Base-by-base conservation (phyloP, 2,888 invertebrate genomes). In the Epsilonema sp. region DNA sequence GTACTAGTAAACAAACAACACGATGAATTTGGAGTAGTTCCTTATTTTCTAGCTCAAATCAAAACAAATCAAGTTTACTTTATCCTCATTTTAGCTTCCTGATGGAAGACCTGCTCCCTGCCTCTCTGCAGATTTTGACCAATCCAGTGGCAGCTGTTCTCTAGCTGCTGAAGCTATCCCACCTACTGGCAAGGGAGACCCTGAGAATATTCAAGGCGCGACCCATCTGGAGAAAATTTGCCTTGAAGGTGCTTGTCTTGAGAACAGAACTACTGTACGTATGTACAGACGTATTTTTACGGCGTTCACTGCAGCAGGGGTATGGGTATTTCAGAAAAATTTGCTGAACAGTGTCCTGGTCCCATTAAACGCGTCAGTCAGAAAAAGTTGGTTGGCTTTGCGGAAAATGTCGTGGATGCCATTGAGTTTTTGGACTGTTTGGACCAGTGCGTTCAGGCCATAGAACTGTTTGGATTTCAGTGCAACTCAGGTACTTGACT, bases 401-500 rank as follows among this genome's bases (percentile, higher is more conserved):
- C 49, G n/a, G 44, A 44, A 26, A 40, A 42, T 5, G 49, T 49
- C 20, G 37, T 42, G 21, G 43, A 39, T 22, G 44, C 47, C 8
- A 2, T 2, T 5, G 16, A 21, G n/a, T 48, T 48, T 24, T 22
- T n/a, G 26, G 49, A 46, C 20, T 49, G 49, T 26, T 4, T 49
- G 13, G 11, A 16, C 22, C 26, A 46, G 37, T 49, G 49, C 41
- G 13, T 47, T 13, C 20, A 38, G 22, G 25, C 49, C 2, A 23
- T 26, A 24, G 2, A 21, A n/a, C 44, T 25, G 21, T 43, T 21
- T 37, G 38, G 38, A 2, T 22, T 47, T 3, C 2, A 24, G 2
- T 49, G 49, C 42, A 25, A n/a, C n/a, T 43, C 47, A n/a, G 44
- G 44, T 2, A 44, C n/a, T n/a, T n/a, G n/a, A n/a, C n/a, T n/a